Percentiles rank a stretch among this genome's conserved stretches.
Evolutionary conservation across 2,113 vertebrate genomes (phyloP).

Genomic region (Rallus limicola): DNA sequence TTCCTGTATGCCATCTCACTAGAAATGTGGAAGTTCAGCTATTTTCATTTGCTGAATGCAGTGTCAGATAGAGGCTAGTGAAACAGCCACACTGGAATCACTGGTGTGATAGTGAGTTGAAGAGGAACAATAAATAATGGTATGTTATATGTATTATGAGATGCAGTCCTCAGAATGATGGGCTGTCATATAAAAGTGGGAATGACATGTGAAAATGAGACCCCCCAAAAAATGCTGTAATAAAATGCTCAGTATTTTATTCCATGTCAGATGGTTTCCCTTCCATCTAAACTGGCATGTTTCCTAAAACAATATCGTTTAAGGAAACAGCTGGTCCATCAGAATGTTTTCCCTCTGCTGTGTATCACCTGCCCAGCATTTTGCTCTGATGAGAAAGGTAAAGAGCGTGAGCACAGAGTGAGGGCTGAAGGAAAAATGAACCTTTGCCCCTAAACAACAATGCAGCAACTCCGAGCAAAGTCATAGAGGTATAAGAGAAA

Average conservation of each 20-base stretch:
- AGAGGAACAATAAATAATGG: neutral
- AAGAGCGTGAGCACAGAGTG: neutral
- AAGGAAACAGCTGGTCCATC: slow-evolving; percentile 11
- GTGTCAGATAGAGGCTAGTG: neutral
- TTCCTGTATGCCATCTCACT: neutral
- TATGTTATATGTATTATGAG: neutral
- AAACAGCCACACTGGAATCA: neutral
- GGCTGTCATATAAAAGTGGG: neutral
- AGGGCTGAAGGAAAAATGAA: neutral
- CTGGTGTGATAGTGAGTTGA: neutral
- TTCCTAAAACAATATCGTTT: slow-evolving; percentile 36
- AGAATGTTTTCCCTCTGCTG: neutral
- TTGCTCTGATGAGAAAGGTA: neutral
- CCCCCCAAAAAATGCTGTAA: neutral
- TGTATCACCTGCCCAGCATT: neutral
- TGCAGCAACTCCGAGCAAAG: neutral
- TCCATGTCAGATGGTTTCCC: neutral
- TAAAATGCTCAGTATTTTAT: neutral
- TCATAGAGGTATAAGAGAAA: neutral
- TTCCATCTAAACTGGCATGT: neutral
- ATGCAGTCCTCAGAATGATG: neutral
- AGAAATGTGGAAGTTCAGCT: neutral
- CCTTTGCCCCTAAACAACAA: neutral
- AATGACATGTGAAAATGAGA: neutral
- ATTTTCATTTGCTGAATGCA: neutral